A percentile compares a stretch with the other conserved stretches of the same genome.
phyloP scores from a whole-genome alignment of 2,797 vertebrate species.

The Psittacula echo region DNA sequence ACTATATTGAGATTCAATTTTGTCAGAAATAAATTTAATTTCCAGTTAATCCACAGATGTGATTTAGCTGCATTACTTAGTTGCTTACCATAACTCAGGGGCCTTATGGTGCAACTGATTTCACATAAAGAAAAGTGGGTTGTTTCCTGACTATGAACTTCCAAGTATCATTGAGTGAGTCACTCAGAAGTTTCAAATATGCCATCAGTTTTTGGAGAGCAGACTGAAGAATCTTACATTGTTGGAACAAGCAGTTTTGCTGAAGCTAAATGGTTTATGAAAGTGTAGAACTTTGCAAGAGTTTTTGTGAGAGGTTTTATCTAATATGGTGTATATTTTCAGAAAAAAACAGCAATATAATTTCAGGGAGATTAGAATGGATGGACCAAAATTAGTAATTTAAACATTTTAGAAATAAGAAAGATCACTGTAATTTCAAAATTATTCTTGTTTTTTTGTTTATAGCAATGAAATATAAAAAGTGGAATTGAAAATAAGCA shows the following conservation, averaged over 20 bases:
- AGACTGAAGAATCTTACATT: neutral
- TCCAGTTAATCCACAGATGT: neutral
- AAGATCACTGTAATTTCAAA: neutral
- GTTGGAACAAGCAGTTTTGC: neutral
- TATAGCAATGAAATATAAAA: neutral
- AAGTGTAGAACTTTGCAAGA: neutral
- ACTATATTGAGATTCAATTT: neutral
- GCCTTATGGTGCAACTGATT: neutral
- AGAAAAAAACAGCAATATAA: neutral
- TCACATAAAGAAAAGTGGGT: neutral
- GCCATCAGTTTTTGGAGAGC: neutral
- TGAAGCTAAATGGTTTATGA: neutral
- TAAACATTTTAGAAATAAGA: neutral
- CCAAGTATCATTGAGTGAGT: neutral
- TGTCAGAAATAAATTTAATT: neutral
- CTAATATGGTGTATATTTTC: neutral
- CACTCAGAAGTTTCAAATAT: neutral
- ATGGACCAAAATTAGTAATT: neutral
- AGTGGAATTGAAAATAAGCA: neutral
- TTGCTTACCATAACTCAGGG: neutral
- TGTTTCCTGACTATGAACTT: neutral
- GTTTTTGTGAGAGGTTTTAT: neutral
- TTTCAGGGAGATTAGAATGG: neutral
- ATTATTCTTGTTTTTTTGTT: neutral
- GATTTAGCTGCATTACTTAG: neutral